Evolutionary conservation across 2,113 vertebrate species (phyloP).

Genomic region (Ivindomyrus marchei): DNA sequence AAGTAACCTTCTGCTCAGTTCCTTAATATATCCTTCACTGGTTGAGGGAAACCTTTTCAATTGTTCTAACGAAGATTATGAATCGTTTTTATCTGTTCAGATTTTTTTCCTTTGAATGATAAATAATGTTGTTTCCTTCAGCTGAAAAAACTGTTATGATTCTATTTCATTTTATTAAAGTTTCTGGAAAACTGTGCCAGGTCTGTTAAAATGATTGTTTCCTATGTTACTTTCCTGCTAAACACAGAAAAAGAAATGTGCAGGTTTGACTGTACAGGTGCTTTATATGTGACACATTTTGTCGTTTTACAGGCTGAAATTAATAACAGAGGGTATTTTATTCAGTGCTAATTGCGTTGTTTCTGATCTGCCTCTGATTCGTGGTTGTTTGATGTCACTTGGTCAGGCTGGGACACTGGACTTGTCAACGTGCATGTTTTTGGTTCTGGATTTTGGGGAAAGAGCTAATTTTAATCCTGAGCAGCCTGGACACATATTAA

Average conservation of each 20-base stretch:
- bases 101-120: background rate
- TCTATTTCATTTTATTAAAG: background rate
- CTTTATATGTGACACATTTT: constrained; percentile 2
- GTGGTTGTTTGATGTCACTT: background rate
- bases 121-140: background rate
- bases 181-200: background rate
- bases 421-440: background rate
- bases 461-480: background rate
- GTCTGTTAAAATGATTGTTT: background rate
- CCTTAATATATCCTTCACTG: background rate
- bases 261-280: background rate
- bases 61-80: background rate
- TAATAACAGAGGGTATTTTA: constrained; percentile 31
- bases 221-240: background rate
- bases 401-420: background rate
- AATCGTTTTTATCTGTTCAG: background rate
- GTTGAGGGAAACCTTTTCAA: background rate
- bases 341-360: constrained; percentile 29
- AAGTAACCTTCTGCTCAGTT: background rate
- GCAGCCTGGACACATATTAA: background rate
- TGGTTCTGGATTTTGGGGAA: background rate
- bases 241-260: background rate
- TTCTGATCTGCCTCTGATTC: background rate
- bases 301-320: constrained; percentile 34
- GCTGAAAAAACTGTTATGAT: background rate